Conservation (phyloP, 2,113 vertebrate species). For the Chaenocephalus aceratus region DNA sequence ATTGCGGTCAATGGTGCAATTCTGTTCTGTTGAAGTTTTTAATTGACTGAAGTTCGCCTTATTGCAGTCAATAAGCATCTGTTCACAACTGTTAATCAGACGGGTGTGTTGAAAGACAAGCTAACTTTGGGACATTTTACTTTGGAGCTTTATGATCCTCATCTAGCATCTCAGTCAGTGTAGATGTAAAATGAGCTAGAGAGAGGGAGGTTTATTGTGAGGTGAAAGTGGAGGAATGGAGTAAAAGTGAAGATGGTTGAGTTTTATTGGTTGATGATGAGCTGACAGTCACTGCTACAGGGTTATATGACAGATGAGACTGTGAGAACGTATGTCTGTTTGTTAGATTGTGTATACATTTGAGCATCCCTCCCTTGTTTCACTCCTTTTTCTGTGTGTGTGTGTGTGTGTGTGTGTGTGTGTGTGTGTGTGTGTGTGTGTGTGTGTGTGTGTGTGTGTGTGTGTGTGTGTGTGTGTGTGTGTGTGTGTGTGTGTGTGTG, state of each 20-base stretch:
- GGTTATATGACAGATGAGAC: background rate
- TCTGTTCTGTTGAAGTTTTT: conserved; percentile 7
- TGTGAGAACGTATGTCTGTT: conserved; percentile 11
- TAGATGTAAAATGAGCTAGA: background rate
- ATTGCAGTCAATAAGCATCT: conserved; percentile 13
- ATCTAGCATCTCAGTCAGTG: too few species aligned
- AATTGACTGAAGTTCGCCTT: conserved; percentile 25
- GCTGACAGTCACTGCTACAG: background rate
- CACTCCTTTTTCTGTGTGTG: conserved; percentile 7
- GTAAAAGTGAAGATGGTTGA: conserved; percentile 8
- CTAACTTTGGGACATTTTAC: too few species aligned
- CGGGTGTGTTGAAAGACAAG: conserved; percentile 22
- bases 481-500: background rate
- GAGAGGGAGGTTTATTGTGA: background rate
- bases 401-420: background rate
- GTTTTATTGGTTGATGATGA: conserved; percentile 24
- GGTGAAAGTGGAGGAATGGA: background rate
- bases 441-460: too few species aligned
- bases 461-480: background rate
- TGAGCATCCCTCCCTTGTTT: background rate
- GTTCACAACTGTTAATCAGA: background rate
- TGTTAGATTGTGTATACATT: background rate
- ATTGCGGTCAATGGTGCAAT: conserved; percentile 4
- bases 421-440: too few species aligned
- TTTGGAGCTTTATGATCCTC: too few species aligned